A percentile compares a stretch with the other conserved stretches of the same genome.
Conservation (phyloP, 2,888 invertebrate species). For the Gari tellinella region DNA sequence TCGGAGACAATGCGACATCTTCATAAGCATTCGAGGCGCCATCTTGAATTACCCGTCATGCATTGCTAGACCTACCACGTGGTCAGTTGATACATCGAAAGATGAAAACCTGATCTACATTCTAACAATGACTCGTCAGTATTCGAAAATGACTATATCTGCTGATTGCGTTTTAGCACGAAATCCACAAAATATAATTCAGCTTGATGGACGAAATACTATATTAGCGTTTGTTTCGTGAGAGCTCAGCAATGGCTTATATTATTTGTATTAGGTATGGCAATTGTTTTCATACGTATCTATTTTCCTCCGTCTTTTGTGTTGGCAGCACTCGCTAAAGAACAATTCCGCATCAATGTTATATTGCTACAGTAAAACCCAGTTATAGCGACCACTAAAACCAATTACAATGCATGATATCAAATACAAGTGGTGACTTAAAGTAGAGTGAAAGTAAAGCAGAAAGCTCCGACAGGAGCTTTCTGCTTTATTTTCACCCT, state of each 20-base stretch:
- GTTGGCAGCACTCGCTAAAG: slow-evolving; percentile 27
- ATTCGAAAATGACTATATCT: slow-evolving; percentile 37
- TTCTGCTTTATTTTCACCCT: too few species aligned
- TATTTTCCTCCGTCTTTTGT: slow-evolving; percentile 42
- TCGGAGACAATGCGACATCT: slow-evolving; percentile 56
- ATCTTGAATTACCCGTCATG: slow-evolving; percentile 60
- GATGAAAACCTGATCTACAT: slow-evolving; percentile 53
- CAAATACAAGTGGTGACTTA: too few species aligned
- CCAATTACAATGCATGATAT: too few species aligned
- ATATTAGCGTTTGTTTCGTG: slow-evolving; percentile 41
- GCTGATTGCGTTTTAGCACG: slow-evolving; percentile 51
- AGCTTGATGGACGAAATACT: slow-evolving; percentile 36
- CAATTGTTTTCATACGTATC: slow-evolving; percentile 34
- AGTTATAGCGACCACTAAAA: too few species aligned
- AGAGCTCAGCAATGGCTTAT: slow-evolving; percentile 29
- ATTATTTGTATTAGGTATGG: slow-evolving; percentile 28
- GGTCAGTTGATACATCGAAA: slow-evolving; percentile 42
- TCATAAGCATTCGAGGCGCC: slow-evolving; percentile 54
- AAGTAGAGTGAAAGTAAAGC: too few species aligned
- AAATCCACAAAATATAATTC: slow-evolving; percentile 39
- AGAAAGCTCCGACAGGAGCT: too few species aligned
- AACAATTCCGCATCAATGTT: slow-evolving; percentile 33
- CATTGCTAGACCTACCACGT: slow-evolving; percentile 59
- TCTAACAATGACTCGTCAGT: slow-evolving; percentile 51
- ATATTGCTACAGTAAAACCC: too few species aligned